phyloP scores from a whole-genome alignment of 2,113 vertebrate genomes.

The Desmodus rotundus region DNA sequence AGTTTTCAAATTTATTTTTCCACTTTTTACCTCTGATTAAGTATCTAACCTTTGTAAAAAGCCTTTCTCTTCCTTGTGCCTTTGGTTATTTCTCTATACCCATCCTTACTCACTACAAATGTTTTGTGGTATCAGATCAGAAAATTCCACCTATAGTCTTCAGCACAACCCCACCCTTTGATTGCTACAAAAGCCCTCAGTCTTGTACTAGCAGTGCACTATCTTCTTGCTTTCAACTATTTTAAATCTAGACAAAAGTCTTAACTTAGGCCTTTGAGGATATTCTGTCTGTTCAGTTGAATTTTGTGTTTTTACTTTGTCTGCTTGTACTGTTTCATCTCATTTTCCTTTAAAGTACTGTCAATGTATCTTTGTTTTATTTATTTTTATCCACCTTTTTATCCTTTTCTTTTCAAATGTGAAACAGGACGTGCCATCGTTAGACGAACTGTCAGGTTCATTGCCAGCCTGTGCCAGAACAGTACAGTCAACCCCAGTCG shows the following conservation, averaged over 20 bases:
- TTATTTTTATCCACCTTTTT: constrained; percentile 59
- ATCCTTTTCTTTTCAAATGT: constrained; percentile 39
- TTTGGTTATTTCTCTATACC: constrained; percentile 1
- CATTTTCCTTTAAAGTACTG: constrained; percentile 57
- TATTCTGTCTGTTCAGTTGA: constrained; percentile 53
- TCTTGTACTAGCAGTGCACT: background rate
- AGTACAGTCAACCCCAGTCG: background rate
- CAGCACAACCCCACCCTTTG: background rate
- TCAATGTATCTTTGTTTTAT: constrained; percentile 49
- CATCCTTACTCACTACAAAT: background rate
- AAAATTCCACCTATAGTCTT: background rate
- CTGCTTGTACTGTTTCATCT: constrained; percentile 60
- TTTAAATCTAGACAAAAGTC: constrained; percentile 63
- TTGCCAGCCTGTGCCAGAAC: background rate
- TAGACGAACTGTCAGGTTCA: background rate
- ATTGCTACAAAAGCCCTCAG: background rate
- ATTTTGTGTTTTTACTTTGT: constrained; percentile 56
- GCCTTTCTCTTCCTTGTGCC: background rate
- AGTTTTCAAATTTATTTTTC: background rate
- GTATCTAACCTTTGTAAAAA: background rate
- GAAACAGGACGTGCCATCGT: background rate
- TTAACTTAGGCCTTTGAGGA: constrained; percentile 45
- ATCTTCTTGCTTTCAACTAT: constrained; percentile 49
- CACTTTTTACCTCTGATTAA: background rate
- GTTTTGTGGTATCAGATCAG: background rate